Evolutionary conservation across 1,140 invertebrate species (phyloP), one percentile per base, ranked within the genome.

Genomic region (Meloidogyne chitwoodi): DNA sequence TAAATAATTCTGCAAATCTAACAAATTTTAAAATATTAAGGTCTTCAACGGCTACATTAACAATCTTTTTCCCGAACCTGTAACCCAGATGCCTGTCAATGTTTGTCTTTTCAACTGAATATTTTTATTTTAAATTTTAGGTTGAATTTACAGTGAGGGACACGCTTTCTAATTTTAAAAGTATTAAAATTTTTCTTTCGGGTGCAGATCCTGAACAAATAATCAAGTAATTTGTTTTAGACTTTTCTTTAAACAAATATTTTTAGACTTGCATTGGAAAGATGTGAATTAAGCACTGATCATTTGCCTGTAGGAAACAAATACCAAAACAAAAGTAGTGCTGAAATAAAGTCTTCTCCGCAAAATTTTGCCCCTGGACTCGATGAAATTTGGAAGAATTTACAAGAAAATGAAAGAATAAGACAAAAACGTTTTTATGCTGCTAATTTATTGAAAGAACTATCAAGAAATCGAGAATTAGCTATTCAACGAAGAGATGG

Each of bases 31-130:
- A 2, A 48, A 63, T 75, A 89, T 90, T 62, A 87, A 94, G 92
- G 91, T 91, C 76, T 92, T 93, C 2, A 96, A 96, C 90, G 94
- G 81, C 34, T 83, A 84, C 38, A 48, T 83, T 16, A 83, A 82
- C 63, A 74, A 78, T n/a, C 48, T 83, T 11, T 84, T 81, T 63
- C 79, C 79, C n/a, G 26, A 68, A 22, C 72, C 73, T 22, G 22
- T 34, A 24, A 27, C 31, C 19, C 29, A 74, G 19, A 29, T 26
- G 19, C 81, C 44, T 68, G 22, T 29, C 29, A 68, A 26, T 26
- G 26, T 31, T 19, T 14, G 8, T 38, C 5, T 26, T 1, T 69
- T 69, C 12, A 6, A 26, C 24, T 12, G 26, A 27, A 19, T 14
- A 48, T 70, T 26, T 64, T 16, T 31, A n/a, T 63, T 73, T 27